phyloP scores from a whole-genome alignment of 2,888 invertebrate genomes.

The Drosophila mercatorum region DNA sequence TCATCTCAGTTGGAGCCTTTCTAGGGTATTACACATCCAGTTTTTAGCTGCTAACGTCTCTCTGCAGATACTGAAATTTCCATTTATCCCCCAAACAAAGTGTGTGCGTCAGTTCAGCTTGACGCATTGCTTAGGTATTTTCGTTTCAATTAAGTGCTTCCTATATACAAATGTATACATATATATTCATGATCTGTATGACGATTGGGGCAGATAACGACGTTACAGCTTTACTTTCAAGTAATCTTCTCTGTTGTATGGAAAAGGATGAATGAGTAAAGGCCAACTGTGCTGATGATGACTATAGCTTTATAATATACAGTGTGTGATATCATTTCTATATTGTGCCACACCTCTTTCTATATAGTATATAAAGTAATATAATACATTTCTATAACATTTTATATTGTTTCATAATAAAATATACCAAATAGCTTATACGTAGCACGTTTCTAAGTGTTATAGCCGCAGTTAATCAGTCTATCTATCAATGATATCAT shows the following conservation, averaged over 20 bases:
- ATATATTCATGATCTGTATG: neutral
- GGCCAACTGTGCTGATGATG: neutral
- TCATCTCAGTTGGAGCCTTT: neutral
- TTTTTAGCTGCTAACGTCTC: neutral
- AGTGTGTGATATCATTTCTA: neutral
- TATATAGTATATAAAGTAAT: neutral
- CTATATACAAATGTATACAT: neutral
- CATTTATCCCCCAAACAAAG: neutral
- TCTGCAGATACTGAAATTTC: constrained; percentile 6
- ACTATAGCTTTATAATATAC: neutral
- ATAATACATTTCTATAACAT: neutral
- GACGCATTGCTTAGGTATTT: constrained; percentile 2
- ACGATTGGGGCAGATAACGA: neutral
- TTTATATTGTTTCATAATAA: neutral
- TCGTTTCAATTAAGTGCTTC: neutral
- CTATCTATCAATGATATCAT: neutral
- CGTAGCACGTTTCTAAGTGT: neutral
- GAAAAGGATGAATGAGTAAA: neutral
- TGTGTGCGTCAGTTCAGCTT: constrained; percentile 1
- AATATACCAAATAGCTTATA: neutral
- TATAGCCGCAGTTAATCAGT: neutral
- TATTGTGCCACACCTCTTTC: neutral
- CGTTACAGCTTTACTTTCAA: neutral
- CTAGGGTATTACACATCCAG: constrained; percentile 9
- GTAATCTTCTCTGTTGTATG: neutral